phyloP scores from a whole-genome alignment of 2,113 vertebrate species.

The Hemiscyllium ocellatum region DNA sequence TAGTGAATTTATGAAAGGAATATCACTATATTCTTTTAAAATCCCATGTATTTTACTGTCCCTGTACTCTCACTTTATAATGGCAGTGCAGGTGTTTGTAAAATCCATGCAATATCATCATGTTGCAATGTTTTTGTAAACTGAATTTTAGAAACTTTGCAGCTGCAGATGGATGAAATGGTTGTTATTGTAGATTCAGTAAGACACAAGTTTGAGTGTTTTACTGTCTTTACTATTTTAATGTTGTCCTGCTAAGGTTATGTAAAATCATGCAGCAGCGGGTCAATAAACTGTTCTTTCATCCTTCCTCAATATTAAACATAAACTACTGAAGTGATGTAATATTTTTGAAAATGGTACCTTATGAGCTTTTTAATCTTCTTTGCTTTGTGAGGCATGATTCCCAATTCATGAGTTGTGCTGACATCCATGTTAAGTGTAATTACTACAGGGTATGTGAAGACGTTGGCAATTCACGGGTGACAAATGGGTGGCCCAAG shows the following conservation, averaged over 20 bases:
- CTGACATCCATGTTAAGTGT: slow-evolving; percentile 26
- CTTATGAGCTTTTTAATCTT: neutral
- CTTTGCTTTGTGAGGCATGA: neutral
- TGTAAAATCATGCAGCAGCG: neutral
- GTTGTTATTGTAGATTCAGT: neutral
- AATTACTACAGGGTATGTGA: slow-evolving; percentile 32
- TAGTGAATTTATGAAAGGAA: neutral
- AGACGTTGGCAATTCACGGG: slow-evolving; percentile 16
- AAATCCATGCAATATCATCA: neutral
- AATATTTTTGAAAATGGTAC: slow-evolving; percentile 2
- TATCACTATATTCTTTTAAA: neutral
- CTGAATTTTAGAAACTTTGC: neutral
- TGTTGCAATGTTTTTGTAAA: neutral
- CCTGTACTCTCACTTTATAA: neutral
- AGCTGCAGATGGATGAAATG: neutral
- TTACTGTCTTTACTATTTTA: neutral
- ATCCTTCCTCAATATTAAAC: neutral
- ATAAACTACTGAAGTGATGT: neutral
- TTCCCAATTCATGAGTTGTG: neutral
- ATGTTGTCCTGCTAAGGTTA: neutral
- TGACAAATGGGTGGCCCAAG: slow-evolving; percentile 31
- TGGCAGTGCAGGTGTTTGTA: neutral
- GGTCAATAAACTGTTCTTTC: neutral
- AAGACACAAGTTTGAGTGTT: neutral
- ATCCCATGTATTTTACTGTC: neutral